phyloP scores from a whole-genome alignment of 2,888 invertebrate species.

The Hesperia comma region DNA sequence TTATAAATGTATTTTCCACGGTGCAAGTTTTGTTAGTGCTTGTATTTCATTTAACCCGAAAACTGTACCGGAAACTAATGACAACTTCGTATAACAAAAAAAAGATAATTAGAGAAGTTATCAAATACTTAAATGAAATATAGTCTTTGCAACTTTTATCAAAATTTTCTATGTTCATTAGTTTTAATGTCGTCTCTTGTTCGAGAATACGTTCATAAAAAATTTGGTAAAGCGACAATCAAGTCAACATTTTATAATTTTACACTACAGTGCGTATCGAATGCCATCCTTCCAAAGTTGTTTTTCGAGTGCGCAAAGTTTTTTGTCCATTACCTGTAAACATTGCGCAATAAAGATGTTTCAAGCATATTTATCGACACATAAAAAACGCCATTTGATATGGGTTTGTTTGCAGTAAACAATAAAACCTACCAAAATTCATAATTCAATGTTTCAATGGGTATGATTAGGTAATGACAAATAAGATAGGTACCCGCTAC shows the following conservation, averaged over 20 bases:
- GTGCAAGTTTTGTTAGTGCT: background rate
- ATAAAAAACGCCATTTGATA: background rate
- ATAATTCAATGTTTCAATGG: background rate
- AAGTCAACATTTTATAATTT: conserved; percentile 47
- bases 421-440: background rate
- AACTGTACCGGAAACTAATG: too few relatives aligned
- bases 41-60: background rate
- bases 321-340: conserved; percentile 45
- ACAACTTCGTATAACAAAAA: background rate
- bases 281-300: conserved; percentile 50
- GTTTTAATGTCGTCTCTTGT: background rate
- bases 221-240: conserved; percentile 37
- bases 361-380: conserved; percentile 1
- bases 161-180: background rate
- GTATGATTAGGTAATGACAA: too few relatives aligned
- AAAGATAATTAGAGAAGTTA: too few relatives aligned
- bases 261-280: conserved; percentile 53
- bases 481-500: too few relatives aligned
- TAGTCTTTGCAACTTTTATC: too few relatives aligned
- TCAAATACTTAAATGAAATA: too few relatives aligned
- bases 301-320: conserved; percentile 45
- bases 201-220: conserved; percentile 6
- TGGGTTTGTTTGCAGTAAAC: background rate
- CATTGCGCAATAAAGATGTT: conserved; percentile 39
- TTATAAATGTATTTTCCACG: background rate